Percentiles rank a stretch among this genome's conserved stretches.
These are phyloP conservation scores for Cyanoramphus novaezelandiae DNA, from an alignment of 2,113 vertebrate species.

Conservation along the genomic window DNA sequence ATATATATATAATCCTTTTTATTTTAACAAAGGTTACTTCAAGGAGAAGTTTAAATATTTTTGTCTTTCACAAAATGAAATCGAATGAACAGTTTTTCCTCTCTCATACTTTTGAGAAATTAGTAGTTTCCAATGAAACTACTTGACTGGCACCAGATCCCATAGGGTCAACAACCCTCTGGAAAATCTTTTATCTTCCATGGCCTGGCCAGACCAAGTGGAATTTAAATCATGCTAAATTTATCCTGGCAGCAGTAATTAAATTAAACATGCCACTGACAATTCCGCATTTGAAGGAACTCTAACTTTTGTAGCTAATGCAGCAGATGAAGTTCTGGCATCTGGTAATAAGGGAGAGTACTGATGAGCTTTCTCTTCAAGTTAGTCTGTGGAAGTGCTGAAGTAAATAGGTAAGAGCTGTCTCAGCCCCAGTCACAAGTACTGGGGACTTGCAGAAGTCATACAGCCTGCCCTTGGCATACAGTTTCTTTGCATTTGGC, in stretches of 20 bases:
- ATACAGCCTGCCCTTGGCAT: not conserved
- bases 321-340: not conserved
- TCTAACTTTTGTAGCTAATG: not conserved
- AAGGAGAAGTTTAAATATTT: not conserved
- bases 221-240: not conserved
- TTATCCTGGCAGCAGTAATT: not conserved
- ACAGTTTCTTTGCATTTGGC: not conserved
- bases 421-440: not conserved
- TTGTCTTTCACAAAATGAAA: not conserved
- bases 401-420: not conserved
- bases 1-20: not conserved
- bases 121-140: not conserved
- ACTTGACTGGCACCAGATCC: not conserved
- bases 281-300: not conserved
- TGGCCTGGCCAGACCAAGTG: not conserved
- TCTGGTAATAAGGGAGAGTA: not conserved
- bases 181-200: not conserved
- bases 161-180: not conserved
- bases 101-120: not conserved
- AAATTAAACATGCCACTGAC: not conserved
- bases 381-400: not conserved
- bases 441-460: not conserved
- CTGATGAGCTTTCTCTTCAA: not conserved
- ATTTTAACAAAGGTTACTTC: not conserved
- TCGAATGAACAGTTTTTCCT: not conserved